phyloP scores from a whole-genome alignment of 2,888 invertebrate species.

The Andrena bucephala region DNA sequence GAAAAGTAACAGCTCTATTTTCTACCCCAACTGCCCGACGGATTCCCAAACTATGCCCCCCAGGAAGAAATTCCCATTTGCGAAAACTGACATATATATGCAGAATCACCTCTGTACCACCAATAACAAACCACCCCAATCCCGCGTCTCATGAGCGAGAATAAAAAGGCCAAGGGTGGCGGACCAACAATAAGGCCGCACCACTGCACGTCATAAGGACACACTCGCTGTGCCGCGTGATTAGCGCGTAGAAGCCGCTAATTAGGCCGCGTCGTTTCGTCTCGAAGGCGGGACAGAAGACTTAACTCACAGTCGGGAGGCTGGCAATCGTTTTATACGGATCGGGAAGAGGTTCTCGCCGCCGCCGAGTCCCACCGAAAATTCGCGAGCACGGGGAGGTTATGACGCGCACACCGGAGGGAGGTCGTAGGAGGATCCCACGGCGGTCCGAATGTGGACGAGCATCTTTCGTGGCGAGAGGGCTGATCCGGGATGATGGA shows the following conservation, averaged over 20 bases:
- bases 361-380: constrained; percentile 1
- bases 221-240: background rate
- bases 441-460: background rate
- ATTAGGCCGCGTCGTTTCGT: constrained; percentile 26
- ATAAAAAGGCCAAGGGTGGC: no score
- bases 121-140: no score
- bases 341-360: background rate
- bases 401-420: constrained; percentile 40
- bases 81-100: no score
- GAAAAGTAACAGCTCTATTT: no score
- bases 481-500: background rate
- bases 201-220: constrained; percentile 10
- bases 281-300: constrained; percentile 15
- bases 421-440: background rate
- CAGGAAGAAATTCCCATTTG: no score
- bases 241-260: constrained; percentile 1
- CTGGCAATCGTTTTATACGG: constrained; percentile 34
- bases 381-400: constrained; percentile 35
- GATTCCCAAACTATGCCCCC: no score
- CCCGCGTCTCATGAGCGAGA: no score
- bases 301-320: constrained; percentile 38
- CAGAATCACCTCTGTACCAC: no score
- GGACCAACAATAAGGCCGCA: background rate
- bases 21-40: no score
- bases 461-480: background rate